These are phyloP conservation scores for Chrysina gloriosa DNA, from an alignment of 2,888 invertebrate genomes.

Conservation along the genomic window DNA sequence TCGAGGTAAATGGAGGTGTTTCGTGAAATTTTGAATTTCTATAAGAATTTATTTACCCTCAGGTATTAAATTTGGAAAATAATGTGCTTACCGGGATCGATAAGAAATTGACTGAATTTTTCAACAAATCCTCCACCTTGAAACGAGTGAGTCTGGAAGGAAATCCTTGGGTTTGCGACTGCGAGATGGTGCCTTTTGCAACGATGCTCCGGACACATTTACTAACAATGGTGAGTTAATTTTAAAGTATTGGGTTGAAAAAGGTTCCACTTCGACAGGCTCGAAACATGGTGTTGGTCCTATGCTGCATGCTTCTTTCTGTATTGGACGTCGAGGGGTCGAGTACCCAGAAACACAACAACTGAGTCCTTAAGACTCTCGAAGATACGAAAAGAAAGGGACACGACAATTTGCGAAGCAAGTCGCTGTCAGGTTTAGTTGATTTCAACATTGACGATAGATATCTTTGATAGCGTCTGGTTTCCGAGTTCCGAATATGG, in stretches of 20 bases:
- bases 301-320: too few relatives aligned
- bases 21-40: conserved; percentile 41
- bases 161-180: conserved; percentile 74
- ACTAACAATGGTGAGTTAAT: not conserved
- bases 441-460: too few relatives aligned
- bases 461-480: too few relatives aligned
- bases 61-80: conserved; percentile 65
- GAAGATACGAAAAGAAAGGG: too few relatives aligned
- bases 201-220: conserved; percentile 41
- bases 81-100: not conserved
- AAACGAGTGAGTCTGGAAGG: conserved; percentile 61
- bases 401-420: too few relatives aligned
- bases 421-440: too few relatives aligned
- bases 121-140: conserved; percentile 54
- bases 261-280: not conserved
- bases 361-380: too few relatives aligned
- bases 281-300: too few relatives aligned
- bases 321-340: too few relatives aligned
- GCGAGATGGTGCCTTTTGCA: conserved; percentile 64
- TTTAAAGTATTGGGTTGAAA: not conserved
- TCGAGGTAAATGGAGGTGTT: conserved; percentile 60
- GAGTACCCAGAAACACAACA: too few relatives aligned
- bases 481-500: too few relatives aligned
- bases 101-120: not conserved
- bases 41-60: not conserved